A percentile compares a stretch with the other conserved stretches of the same genome.
Evolutionary conservation across 2,113 vertebrate species (phyloP).

Genomic region (Psilopogon haemacephalus): DNA sequence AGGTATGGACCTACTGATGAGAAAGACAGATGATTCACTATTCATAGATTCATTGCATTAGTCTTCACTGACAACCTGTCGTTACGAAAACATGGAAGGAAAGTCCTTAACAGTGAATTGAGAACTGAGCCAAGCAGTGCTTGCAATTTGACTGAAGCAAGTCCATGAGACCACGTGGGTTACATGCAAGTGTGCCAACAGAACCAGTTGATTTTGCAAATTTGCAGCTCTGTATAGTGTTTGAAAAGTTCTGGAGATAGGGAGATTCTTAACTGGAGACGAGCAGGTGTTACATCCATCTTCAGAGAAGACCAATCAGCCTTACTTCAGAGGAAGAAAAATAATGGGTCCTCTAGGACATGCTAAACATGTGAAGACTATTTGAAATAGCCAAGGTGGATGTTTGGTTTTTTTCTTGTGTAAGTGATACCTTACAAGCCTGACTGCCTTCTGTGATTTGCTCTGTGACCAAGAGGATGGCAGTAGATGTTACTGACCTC

Average conservation of each 20-base stretch:
- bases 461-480: background rate
- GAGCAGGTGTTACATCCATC: background rate
- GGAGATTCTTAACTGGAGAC: background rate
- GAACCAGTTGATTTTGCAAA: background rate
- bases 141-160: background rate
- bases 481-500: background rate
- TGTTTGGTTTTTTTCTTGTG: background rate
- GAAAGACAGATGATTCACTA: background rate
- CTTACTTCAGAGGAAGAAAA: background rate
- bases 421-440: background rate
- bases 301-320: background rate
- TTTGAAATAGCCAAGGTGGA: background rate
- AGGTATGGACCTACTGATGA: background rate
- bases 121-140: background rate
- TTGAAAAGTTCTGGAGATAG: background rate
- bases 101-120: background rate
- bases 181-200: background rate
- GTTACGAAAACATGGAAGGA: background rate
- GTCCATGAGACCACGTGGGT: background rate
- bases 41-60: background rate
- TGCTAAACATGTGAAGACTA: too few species aligned
- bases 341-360: background rate
- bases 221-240: background rate
- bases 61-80: background rate
- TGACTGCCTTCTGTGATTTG: background rate